A percentile compares a stretch with the other conserved stretches of the same genome.
Conservation (phyloP, 2,113 vertebrate genomes). For the Periophthalmodon schlosseri region DNA sequence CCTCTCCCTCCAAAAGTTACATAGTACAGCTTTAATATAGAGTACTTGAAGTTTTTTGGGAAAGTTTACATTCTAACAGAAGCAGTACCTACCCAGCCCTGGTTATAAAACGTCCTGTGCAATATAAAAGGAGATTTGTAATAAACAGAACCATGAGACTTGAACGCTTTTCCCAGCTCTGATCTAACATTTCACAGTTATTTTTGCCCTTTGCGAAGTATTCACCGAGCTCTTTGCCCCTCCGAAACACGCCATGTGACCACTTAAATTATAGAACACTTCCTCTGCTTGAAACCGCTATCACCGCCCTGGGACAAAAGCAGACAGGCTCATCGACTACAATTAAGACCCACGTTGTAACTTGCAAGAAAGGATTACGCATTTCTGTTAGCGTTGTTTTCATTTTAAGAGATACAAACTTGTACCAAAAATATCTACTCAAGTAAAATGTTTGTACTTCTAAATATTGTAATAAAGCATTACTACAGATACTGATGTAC, state of each 20-base stretch:
- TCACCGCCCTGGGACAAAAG: background rate
- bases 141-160: background rate
- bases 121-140: background rate
- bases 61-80: too few species aligned
- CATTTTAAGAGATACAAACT: too few species aligned
- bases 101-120: background rate
- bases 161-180: background rate
- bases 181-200: conserved; percentile 27
- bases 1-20: too few species aligned
- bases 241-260: background rate
- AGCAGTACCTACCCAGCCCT: background rate
- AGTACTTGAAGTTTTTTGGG: too few species aligned
- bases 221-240: background rate
- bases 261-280: conserved; percentile 17
- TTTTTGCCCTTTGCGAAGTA: conserved; percentile 29
- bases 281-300: conserved; percentile 5
- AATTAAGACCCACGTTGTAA: background rate
- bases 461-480: too few species aligned
- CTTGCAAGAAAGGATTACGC: background rate
- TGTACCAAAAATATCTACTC: too few species aligned
- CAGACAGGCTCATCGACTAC: background rate
- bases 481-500: too few species aligned
- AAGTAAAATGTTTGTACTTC: too few species aligned
- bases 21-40: too few species aligned
- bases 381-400: too few species aligned